A percentile compares a stretch with the other conserved stretches of the same genome.
These are phyloP conservation scores for Mallotus villosus DNA, from an alignment of 2,797 vertebrate genomes.

Conservation along the genomic window DNA sequence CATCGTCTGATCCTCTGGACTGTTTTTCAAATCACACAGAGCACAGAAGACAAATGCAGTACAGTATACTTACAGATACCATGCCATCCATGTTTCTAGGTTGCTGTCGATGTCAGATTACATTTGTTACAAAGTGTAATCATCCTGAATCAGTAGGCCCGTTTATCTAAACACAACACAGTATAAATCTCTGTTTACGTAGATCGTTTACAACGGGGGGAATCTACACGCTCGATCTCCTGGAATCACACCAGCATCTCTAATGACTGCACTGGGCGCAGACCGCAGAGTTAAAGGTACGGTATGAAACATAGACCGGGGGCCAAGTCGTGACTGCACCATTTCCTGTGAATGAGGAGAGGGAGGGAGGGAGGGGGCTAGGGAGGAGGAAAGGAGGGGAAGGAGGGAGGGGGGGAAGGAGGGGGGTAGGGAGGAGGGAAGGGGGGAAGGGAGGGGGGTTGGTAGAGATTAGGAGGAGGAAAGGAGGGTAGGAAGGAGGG, in stretches of 20 bases:
- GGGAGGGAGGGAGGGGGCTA: no score
- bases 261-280: no score
- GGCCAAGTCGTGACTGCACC: constrained; percentile 13
- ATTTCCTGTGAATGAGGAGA: constrained; percentile 2
- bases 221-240: background rate
- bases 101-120: background rate
- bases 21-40: background rate
- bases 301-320: background rate
- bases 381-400: no score
- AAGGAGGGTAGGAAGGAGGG: no score
- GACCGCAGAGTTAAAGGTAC: background rate
- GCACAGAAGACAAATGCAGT: background rate
- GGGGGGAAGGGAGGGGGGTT: no score
- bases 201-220: background rate
- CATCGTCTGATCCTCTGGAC: no score
- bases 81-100: no score
- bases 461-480: no score
- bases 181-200: background rate
- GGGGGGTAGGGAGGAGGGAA: no score
- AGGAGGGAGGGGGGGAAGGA: no score
- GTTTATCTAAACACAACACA: background rate
- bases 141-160: background rate
- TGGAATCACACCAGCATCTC: background rate
- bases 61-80: background rate
- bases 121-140: background rate